Evolutionary conservation across 2,797 vertebrate species (phyloP).

Genomic region (Squalus acanthias): DNA sequence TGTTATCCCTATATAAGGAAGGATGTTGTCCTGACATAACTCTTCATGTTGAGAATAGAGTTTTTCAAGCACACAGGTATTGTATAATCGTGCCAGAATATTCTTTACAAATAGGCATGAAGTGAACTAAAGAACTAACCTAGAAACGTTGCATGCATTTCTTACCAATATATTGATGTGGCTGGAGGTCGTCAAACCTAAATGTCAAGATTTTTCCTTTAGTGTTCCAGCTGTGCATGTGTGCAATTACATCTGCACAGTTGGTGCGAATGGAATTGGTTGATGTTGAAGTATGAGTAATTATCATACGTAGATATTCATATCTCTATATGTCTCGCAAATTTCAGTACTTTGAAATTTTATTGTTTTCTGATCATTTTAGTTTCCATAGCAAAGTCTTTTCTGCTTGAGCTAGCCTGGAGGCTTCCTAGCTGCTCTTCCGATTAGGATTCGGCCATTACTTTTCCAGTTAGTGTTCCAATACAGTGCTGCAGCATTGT

Average conservation of each 20-base stretch:
- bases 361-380: background rate
- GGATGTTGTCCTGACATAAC: constrained; percentile 73
- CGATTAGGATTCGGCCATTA: background rate
- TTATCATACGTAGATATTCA: background rate
- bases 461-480: background rate
- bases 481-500: background rate
- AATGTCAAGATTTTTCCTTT: background rate
- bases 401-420: background rate
- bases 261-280: background rate
- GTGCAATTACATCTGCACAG: background rate
- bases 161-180: background rate
- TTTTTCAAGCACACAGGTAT: constrained; percentile 87
- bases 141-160: background rate
- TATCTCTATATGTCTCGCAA: background rate
- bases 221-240: background rate
- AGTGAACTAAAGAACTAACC: background rate
- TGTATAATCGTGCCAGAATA: background rate
- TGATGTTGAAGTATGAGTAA: background rate
- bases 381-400: background rate
- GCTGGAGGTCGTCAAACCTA: background rate
- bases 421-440: background rate
- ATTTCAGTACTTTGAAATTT: background rate
- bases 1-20: constrained; percentile 73
- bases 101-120: background rate
- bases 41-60: constrained; percentile 72